Conservation (phyloP, 1,140 invertebrate genomes). For the Drosophila saltans region DNA sequence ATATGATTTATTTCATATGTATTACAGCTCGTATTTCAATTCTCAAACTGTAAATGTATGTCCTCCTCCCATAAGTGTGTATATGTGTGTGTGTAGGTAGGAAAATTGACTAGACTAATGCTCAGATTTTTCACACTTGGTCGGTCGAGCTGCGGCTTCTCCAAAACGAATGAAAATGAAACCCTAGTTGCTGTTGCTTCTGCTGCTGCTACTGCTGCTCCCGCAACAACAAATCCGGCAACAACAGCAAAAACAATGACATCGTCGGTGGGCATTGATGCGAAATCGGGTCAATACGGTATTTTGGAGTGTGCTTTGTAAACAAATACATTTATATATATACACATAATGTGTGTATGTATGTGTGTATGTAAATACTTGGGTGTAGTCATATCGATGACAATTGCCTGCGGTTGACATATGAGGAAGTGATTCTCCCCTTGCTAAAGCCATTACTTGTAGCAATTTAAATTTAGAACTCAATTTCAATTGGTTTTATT, state of each 20-base stretch:
- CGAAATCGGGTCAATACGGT: constrained; percentile 77
- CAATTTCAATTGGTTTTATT: constrained; percentile 4
- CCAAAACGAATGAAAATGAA: constrained; percentile 40
- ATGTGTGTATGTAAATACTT: constrained; percentile 1
- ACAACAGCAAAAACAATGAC: constrained; percentile 21
- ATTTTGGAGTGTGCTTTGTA: constrained; percentile 51
- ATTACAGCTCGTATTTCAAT: constrained; percentile 7
- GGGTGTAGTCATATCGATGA: constrained; percentile 43
- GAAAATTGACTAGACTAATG: constrained; percentile 45
- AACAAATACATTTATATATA: constrained; percentile 8
- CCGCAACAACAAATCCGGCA: constrained; percentile 30
- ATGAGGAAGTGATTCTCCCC: constrained; percentile 41
- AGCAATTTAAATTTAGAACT: constrained; percentile 29
- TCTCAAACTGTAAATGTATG: background rate
- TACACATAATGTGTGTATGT: background rate
- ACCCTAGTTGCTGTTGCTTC: constrained; percentile 32
- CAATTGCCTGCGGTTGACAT: constrained; percentile 39
- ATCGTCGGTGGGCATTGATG: constrained; percentile 52
- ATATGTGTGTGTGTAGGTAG: background rate
- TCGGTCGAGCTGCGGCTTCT: constrained; percentile 17
- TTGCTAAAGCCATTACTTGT: no score
- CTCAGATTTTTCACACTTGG: constrained; percentile 73
- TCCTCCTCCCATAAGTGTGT: no score
- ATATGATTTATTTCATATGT: constrained; percentile 5
- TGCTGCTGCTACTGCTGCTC: no score